These are phyloP conservation scores for Picus viridis DNA, from an alignment of 2,797 vertebrate genomes.

Conservation along the genomic window DNA sequence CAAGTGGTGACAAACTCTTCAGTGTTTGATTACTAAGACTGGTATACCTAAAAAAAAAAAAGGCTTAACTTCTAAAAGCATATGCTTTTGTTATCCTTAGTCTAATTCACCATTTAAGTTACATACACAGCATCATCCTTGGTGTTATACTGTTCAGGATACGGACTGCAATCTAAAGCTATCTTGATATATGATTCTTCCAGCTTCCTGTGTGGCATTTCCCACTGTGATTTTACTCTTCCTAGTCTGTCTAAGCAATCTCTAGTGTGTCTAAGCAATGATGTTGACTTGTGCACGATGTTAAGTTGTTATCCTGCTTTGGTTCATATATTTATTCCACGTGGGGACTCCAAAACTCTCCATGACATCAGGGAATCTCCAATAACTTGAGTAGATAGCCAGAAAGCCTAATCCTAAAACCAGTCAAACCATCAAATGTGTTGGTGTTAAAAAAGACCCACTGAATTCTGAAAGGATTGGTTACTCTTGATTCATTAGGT, in stretches of 20 bases:
- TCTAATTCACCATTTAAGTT: neutral
- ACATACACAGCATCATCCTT: neutral
- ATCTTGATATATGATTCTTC: neutral
- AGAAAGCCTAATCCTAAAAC: neutral
- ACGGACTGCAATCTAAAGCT: neutral
- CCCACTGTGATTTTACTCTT: neutral
- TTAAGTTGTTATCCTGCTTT: neutral
- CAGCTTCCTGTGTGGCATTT: neutral
- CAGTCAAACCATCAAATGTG: neutral
- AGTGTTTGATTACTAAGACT: neutral
- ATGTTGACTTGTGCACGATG: neutral
- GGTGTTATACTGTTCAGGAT: neutral
- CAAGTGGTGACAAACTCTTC: neutral
- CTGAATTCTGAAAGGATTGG: neutral
- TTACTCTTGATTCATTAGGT: neutral
- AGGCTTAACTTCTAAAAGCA: neutral
- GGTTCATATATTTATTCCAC: neutral
- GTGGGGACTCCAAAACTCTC: neutral
- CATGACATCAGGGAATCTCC: neutral
- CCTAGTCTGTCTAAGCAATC: neutral
- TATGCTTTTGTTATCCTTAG: neutral
- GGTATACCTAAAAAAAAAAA: neutral
- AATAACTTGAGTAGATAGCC: neutral
- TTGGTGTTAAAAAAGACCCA: accelerated
- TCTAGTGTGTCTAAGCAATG: neutral